Evolutionary conservation across 2,113 vertebrate genomes (phyloP).

Genomic region (Myrmophylax atrothorax): DNA sequence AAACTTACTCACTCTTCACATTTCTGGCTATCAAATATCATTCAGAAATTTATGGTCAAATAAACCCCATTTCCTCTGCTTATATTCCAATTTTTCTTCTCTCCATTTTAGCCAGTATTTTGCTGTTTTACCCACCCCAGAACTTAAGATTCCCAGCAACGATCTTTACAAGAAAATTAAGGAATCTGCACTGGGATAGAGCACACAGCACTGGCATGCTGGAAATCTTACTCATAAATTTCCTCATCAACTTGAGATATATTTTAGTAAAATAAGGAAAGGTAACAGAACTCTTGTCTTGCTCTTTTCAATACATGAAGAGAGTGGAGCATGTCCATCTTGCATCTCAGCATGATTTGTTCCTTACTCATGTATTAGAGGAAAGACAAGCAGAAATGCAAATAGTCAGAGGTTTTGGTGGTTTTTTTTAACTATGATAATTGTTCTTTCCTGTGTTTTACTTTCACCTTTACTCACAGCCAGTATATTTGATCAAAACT

Average conservation of each 20-base stretch:
- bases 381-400: not conserved
- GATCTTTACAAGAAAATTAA: not conserved
- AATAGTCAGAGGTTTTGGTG: not conserved
- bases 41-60: not conserved
- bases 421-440: not conserved
- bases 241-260: not conserved
- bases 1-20: not conserved
- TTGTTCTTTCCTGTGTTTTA: not conserved
- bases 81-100: not conserved
- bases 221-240: not conserved
- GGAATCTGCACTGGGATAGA: fast-evolving
- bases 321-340: not conserved
- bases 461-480: not conserved
- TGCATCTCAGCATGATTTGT: not conserved
- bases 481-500: not conserved
- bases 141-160: not conserved
- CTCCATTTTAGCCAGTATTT: not conserved
- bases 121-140: not conserved
- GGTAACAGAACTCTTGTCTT: not conserved
- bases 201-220: no score
- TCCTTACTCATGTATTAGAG: not conserved
- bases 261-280: not conserved
- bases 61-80: not conserved
- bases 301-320: not conserved
- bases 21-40: not conserved